Base-by-base conservation (phyloP, 2,797 vertebrate genomes). In the Numenius phaeopus region DNA sequence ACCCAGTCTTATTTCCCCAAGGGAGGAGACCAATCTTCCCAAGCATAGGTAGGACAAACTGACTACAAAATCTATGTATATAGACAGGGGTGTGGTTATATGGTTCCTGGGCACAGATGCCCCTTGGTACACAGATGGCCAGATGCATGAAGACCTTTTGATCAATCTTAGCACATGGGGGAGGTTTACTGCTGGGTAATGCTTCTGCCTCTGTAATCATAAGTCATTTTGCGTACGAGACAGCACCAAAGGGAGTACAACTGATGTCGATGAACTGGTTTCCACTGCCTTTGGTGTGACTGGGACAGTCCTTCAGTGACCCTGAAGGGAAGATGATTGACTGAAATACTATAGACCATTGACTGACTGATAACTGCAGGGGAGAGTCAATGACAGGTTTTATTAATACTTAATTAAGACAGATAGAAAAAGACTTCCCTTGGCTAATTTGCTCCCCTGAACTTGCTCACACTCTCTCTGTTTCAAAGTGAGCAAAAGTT, bases 391-490 rank as follows among this genome's bases (percentile, higher is more conserved):
- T 50, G 83, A 66, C 77, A 83, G 64, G 6, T 54, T 85, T 91
- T 47, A 95, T 93, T 92, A 93, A 83, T 80, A 52, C 61, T 81
- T 94, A 72, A 96, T 96, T 86, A 88, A 91, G 94, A 89, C 39
- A 92, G 75, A 94, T 61, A 69, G 81, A 76, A 92, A 29, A 75
- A 1, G 5, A 75, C 50, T 89, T 95, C 78, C 49, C 47, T 27
- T 47, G 66, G 70, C 73, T 94, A 54, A 94, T 77, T 87, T 89
- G 23, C 75, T 80, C 47, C 47, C 71, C 65, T 80, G 40, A 83
- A 52, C n/a, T 55, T n/a, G n/a, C n/a, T 82, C 10, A 1, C 40
- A 22, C 42, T 22, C 21, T 44, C 42, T 75, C 61, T 76, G 7
- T 90, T 80, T 89, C 71, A 52, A 87, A 82, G 46, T 5, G 18